Base-by-base conservation (phyloP, 1,140 invertebrate genomes). In the Chlorops oryzae region DNA sequence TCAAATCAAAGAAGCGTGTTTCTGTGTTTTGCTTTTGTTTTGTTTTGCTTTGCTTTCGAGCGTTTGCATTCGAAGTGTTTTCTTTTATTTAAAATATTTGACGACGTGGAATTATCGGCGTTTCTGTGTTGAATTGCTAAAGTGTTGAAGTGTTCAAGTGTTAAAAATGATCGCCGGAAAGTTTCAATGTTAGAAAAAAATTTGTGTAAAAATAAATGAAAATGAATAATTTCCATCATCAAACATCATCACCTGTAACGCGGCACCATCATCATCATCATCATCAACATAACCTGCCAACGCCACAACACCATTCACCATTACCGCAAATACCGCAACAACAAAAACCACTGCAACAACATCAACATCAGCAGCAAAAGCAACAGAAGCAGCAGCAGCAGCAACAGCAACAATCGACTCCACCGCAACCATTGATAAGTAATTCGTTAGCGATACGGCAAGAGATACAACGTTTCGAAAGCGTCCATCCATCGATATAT, bases 401-500 rank as follows among this genome's bases (percentile, higher is more conserved):
- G 9, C 9, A 32, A 9, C 28, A 32, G 9, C 28, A 32, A 32
- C 37, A 27, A 27, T 40, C 56, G 44, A 59, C 58, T 35, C 61
- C 59, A 35, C 66, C 59, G 7, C 66, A 69, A 65, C 79, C 82
- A 20, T 82, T 81, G 66, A 74, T 85, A 54, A 85, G 83, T 73
- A 85, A 93, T 75, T 94, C 92, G 38, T 73, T 92, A 72, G 90
- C 92, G 22, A 97, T 98, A 70, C 79, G 92, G 61, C 90, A 96
- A 75, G 95, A 98, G 80, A 98, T 98, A 62, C 92, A 96, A 74
- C 83, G 96, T 57, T 98, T 98, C 67, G 95, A 98, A 77, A 94
- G 90, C 75, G 95, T 98, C 49, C 96, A 98, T 81, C 96, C 96
- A 28, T 96, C 90, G 56, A 98, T 98, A 72, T 98, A 98, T 77